These are phyloP conservation scores for Ia io DNA, from an alignment of 2,113 vertebrate genomes.

Conservation along the genomic window DNA sequence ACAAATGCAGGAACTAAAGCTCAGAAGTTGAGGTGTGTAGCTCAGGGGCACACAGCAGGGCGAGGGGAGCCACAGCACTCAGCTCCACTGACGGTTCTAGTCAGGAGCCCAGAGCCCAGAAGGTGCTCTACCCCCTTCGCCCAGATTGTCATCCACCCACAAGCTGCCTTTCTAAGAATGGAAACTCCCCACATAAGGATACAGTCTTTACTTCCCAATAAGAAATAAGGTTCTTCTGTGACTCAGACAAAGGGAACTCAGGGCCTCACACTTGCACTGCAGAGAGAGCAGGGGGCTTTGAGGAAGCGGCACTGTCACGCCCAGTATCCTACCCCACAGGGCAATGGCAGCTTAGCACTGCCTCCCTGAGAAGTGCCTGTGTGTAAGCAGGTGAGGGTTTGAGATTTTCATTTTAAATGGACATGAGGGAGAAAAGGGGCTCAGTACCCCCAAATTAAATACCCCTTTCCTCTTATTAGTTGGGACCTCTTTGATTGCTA, in stretches of 20 bases:
- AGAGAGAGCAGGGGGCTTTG: neutral
- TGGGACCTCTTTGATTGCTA: neutral
- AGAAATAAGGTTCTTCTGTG: neutral
- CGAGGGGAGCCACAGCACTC: neutral
- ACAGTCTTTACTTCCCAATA: neutral
- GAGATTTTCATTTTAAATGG: neutral
- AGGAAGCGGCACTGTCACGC: too few species aligned
- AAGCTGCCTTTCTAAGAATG: neutral
- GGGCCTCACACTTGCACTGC: neutral
- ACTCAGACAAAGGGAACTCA: neutral
- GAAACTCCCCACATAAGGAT: neutral
- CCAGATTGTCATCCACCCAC: rapidly evolving
- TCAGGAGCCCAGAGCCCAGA: neutral
- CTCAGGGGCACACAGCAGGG: neutral
- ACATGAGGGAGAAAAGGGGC: neutral
- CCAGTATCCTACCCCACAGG: too few species aligned
- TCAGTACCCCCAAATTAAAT: neutral
- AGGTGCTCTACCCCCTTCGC: neutral
- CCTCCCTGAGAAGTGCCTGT: too few species aligned
- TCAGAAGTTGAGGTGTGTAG: neutral
- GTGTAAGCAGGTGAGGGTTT: neutral
- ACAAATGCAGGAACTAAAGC: neutral
- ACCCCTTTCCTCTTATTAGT: neutral
- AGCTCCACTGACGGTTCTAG: neutral
- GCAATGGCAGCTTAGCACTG: too few species aligned